Base-by-base conservation (phyloP, 2,113 vertebrate species). In the Microcebus ravelobensis region DNA sequence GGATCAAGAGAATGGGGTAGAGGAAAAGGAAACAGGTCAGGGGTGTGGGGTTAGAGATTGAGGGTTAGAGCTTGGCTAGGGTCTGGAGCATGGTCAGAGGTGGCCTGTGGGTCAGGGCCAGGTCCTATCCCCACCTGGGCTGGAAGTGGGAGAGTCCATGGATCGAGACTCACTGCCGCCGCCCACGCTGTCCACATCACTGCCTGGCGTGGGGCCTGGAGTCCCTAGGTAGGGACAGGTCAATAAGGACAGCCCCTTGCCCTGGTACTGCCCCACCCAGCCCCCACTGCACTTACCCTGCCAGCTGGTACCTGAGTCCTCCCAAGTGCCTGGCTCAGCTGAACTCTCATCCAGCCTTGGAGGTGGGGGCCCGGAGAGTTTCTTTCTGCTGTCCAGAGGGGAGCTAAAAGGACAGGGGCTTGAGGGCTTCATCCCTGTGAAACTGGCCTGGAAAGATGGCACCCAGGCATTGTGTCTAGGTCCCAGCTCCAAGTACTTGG, bases 111-210 rank as follows among this genome's bases (percentile, higher is more conserved):
- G 55, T 70, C 36, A 83, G 48, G 55, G 17, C 5, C 55, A 74
- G 57, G 55, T 34, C 34, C 52, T 85, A 20, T 23, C 82, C 98
- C 94, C 89, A 99, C 99, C 99, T 97, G 99, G 99, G 82, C 99
- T 99, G 29, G 99, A 99, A 61, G 97, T 95, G 0, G 98, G 98
- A 39, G 99, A 98, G n/a, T 99, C 99, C 87, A 98, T 31, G 52
- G 98, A 98, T 0, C 96, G 98, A 48, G 97, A 99, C 73, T 99
- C 99, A 0, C 98, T 97, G 87, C 99, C 98, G 13, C 99, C 99
- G 0, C 99, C 99, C 0, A 99, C 92, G 73, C 99, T 99, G 71
- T 99, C 99, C 98, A 97, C 96, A 88, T 98, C 95, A 6, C 92
- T 80, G 65, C 59, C 76, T 0, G 31, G 91, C 67, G 61, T 6